Base-by-base conservation (phyloP, 1,140 invertebrate genomes). In the Polyergus mexicanus region DNA sequence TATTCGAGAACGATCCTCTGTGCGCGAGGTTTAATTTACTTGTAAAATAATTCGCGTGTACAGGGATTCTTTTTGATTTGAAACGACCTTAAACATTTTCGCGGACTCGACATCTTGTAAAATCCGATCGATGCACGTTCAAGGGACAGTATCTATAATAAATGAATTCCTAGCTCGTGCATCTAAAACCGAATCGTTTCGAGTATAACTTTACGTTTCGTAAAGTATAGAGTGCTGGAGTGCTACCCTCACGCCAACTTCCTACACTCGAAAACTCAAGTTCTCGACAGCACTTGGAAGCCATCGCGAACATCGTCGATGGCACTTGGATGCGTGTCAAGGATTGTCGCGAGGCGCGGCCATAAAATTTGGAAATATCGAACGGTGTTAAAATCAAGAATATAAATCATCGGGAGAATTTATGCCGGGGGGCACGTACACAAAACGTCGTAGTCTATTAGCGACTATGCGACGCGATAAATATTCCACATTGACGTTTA, bases 401-500 rank as follows among this genome's bases (percentile, higher is more conserved):
- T 22, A 58, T 16, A 68, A 76, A 69, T 22, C 68, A 22, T 38
- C 44, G 19, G 38, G 25, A 35, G 44, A 63, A 69, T 58, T 47
- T 54, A 75, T 22, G n/a, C 62, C 38, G 41, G 11, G 41, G 11
- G 13, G 6, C 69, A 32, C 35, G 60, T 65, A 74, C 51, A 47
- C 51, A 47, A 66, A 75, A 4, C 25, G n/a, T 13, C 58, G 22
- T 25, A 19, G 19, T 38, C 62, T 38, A 75, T 62, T 84, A 35
- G 62, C 16, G n/a, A 16, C 38, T 47, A 32, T 69, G 65, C 32
- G 54, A 10, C n/a, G 28, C 22, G 86, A 88, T 87, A 87, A 88
- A 88, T 84, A 88, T 87, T 74, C 44, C 38, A 22, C 35, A 84
- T 75, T 65, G 62, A 87, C 87, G 35, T 88, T 87, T 76, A 69